Conservation (phyloP, 2,797 vertebrate species). For the Diplodus puntazzo region DNA sequence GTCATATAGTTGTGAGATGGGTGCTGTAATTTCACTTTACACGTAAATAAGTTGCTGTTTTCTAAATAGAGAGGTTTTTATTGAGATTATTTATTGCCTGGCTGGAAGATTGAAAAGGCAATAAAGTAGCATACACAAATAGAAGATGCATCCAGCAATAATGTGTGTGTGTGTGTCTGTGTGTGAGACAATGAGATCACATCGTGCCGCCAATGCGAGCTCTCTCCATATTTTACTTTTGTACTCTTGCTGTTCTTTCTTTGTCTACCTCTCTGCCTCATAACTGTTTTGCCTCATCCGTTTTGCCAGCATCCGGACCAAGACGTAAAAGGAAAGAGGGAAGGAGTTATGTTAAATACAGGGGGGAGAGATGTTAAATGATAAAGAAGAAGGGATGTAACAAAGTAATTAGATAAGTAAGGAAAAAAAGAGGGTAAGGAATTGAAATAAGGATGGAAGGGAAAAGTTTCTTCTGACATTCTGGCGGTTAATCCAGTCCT, state of each 20-base stretch:
- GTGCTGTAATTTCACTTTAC: slow-evolving; percentile 45
- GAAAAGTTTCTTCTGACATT: slow-evolving; percentile 39
- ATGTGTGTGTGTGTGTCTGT: not conserved
- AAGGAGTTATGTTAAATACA: not conserved
- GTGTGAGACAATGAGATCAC: slow-evolving; percentile 8
- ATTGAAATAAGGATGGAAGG: not conserved
- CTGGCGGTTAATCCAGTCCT: slow-evolving; percentile 53
- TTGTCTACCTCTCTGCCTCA: not conserved
- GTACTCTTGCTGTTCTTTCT: slow-evolving; percentile 4
- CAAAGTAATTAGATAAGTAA: not conserved
- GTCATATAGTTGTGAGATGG: slow-evolving; percentile 12
- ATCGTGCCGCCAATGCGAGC: not conserved
- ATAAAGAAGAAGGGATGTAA: not conserved
- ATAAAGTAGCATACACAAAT: slow-evolving; percentile 52
- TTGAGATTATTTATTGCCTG: slow-evolving; percentile 60
- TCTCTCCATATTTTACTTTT: not conserved
- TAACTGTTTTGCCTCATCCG: not conserved
- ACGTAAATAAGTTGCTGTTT: slow-evolving; percentile 30
- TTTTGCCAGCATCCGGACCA: too few relatives aligned
- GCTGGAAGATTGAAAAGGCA: slow-evolving; percentile 54
- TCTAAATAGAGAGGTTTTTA: slow-evolving; percentile 48
- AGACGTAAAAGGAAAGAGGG: not conserved
- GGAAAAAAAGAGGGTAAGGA: not conserved
- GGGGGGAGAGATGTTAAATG: too few relatives aligned
- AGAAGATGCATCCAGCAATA: slow-evolving; percentile 47